These are phyloP conservation scores for Trichonephila clavata DNA, from an alignment of 1,140 invertebrate genomes.

Conservation along the genomic window DNA sequence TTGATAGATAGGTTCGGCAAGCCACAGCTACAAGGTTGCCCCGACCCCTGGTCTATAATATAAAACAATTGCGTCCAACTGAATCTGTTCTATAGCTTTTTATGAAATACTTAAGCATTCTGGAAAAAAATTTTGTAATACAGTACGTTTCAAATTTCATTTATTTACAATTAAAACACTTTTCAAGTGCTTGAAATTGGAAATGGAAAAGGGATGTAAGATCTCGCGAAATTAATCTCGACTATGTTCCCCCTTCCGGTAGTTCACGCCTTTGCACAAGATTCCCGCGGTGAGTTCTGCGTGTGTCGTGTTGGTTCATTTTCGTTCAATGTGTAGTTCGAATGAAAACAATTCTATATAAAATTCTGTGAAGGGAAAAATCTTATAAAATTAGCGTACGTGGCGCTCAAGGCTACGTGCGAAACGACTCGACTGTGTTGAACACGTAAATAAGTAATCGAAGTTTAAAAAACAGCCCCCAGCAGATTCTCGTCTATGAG, in stretches of 20 bases:
- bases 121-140: too few species aligned
- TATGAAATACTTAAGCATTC: too few species aligned
- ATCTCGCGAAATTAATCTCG: not conserved
- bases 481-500: conserved; percentile 42
- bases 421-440: conserved; percentile 55
- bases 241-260: not conserved
- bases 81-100: too few species aligned
- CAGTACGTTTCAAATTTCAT: too few species aligned
- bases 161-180: too few species aligned
- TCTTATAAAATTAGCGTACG: conserved; percentile 74
- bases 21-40: too few species aligned
- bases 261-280: not conserved
- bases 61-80: too few species aligned
- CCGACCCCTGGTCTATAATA: too few species aligned
- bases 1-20: too few species aligned
- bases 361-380: conserved; percentile 66
- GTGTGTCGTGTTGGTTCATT: conserved; percentile 10
- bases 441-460: conserved; percentile 74
- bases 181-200: too few species aligned
- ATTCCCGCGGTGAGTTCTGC: not conserved
- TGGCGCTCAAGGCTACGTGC: conserved; percentile 62
- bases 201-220: not conserved
- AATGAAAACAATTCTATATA: conserved; percentile 67
- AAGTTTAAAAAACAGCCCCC: conserved; percentile 66
- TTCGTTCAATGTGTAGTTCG: not conserved